A percentile compares a stretch with the other conserved stretches of the same genome.
phyloP scores from a whole-genome alignment of 2,113 vertebrate genomes.

The Pangasianodon hypophthalmus region DNA sequence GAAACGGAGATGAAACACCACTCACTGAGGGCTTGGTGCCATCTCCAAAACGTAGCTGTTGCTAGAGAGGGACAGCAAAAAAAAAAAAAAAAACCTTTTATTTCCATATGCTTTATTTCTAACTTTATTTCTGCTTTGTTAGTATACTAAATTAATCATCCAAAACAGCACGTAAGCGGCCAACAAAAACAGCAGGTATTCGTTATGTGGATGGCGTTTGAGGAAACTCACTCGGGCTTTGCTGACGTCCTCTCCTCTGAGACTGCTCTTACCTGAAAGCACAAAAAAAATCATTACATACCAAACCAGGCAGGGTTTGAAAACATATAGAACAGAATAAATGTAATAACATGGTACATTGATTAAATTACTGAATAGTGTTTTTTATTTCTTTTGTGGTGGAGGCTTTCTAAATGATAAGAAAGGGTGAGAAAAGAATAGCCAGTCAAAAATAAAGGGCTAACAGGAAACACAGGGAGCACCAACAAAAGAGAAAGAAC shows the following conservation, averaged over 20 bases:
- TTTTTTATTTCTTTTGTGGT: background rate
- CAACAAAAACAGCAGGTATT: background rate
- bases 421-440: background rate
- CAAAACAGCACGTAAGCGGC: background rate
- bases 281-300: background rate
- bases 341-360: background rate
- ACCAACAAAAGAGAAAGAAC: background rate
- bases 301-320: background rate
- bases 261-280: conserved; percentile 56
- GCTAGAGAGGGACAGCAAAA: conserved; percentile 36
- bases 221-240: conserved; percentile 65
- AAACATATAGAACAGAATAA: background rate
- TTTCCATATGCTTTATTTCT: background rate
- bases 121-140: background rate
- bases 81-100: background rate
- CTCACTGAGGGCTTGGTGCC: conserved; percentile 35
- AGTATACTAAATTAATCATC: background rate
- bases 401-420: background rate
- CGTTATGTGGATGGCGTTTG: background rate
- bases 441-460: conserved; percentile 10
- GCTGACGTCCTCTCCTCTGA: conserved; percentile 61
- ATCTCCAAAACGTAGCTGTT: conserved; percentile 73
- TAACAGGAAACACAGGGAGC: background rate
- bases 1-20: conserved; percentile 51
- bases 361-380: background rate